A percentile compares a stretch with the other conserved stretches of the same genome.
These are phyloP conservation scores for Cnemophilus loriae DNA, from an alignment of 2,113 vertebrate genomes.

Conservation along the genomic window DNA sequence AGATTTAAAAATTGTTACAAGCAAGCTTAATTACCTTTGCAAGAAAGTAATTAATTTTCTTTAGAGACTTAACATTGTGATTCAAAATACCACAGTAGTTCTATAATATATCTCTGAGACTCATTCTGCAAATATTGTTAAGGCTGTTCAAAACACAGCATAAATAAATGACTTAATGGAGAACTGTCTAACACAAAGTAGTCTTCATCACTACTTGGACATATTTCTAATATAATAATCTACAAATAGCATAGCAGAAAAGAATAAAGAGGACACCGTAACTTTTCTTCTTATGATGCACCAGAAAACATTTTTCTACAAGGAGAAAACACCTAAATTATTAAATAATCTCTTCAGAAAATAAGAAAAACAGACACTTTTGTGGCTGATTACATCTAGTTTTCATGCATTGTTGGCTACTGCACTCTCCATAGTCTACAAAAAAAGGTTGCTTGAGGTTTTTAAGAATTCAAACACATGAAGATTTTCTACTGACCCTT, in stretches of 20 bases:
- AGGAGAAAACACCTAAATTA: neutral
- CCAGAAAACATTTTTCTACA: neutral
- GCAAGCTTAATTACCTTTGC: conserved; percentile 1
- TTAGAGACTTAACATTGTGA: neutral
- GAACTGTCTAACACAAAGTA: neutral
- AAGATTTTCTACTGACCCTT: neutral
- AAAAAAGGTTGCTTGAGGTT: neutral
- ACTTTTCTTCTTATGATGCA: neutral
- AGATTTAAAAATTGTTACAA: neutral
- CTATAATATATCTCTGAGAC: neutral
- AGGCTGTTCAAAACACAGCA: neutral
- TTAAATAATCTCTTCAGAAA: neutral
- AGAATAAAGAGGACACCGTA: neutral
- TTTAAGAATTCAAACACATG: neutral
- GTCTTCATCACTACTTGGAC: neutral
- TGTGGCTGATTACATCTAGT: neutral
- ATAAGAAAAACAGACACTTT: neutral
- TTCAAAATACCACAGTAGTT: conserved; percentile 8
- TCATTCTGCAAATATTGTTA: neutral
- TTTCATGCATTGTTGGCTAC: neutral
- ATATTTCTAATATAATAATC: neutral
- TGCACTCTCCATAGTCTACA: neutral
- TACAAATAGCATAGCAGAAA: neutral
- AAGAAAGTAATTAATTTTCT: conserved; percentile 11
- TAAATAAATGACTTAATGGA: neutral